Conservation (phyloP, 92 coral and sea anemone species). For the Desmophyllum pertusum region DNA sequence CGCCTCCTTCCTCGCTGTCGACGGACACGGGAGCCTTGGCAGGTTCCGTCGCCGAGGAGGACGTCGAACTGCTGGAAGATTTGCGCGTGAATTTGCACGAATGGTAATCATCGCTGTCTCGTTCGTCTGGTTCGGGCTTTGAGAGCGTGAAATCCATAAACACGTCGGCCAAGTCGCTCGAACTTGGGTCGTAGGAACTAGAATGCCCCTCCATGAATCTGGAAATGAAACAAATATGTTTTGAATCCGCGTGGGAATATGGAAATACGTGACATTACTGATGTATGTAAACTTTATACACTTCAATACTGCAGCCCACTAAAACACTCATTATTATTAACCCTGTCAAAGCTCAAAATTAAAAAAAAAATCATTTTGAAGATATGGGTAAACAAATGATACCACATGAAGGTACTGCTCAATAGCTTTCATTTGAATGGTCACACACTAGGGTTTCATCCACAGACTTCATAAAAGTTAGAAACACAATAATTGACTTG, state of each 20-base stretch:
- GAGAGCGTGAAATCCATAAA: constrained; percentile 34
- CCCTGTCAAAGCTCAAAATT: no score
- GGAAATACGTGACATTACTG: background rate
- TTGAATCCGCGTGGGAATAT: background rate
- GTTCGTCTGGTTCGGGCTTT: constrained; percentile 29
- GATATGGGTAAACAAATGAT: no score
- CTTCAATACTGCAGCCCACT: background rate
- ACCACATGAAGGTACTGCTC: no score
- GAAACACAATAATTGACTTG: no score
- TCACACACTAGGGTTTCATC: no score
- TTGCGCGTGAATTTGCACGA: constrained; percentile 57
- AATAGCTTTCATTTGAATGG: no score
- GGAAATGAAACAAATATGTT: background rate
- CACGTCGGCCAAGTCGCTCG: constrained; percentile 61
- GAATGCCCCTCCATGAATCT: constrained; percentile 40
- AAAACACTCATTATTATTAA: background rate
- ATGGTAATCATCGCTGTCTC: constrained; percentile 10
- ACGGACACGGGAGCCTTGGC: constrained; percentile 21
- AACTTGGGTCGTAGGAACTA: constrained; percentile 4
- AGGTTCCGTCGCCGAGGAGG: constrained; percentile 10
- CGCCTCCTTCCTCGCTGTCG: constrained; percentile 41
- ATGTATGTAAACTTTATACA: background rate
- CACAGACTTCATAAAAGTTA: no score
- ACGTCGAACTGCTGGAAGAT: constrained; percentile 11
- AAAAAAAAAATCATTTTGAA: no score